These are phyloP conservation scores for Nettapus auritus DNA, from an alignment of 2,113 vertebrate species.

Conservation along the genomic window DNA sequence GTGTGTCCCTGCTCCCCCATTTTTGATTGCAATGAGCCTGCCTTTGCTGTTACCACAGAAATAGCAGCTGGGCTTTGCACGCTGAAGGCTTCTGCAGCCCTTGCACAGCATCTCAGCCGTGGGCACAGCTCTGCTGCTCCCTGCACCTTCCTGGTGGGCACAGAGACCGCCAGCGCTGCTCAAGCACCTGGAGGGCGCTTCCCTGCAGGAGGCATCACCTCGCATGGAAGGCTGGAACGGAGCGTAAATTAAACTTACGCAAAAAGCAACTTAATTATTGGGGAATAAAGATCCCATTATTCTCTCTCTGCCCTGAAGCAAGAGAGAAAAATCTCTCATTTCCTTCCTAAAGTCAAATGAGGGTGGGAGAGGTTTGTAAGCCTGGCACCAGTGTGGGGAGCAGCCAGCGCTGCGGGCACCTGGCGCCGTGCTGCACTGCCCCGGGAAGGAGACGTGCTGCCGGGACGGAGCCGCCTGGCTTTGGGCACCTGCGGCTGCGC, in stretches of 20 bases:
- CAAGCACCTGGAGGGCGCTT: fast-evolving
- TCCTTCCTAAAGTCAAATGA: slow-evolving; percentile 45
- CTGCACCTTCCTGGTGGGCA: fast-evolving
- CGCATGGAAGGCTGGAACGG: background rate
- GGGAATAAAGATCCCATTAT: slow-evolving; percentile 63
- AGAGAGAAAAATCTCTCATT: slow-evolving; percentile 25
- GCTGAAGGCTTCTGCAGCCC: background rate
- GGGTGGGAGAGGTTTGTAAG: background rate
- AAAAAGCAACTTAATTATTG: slow-evolving; percentile 41
- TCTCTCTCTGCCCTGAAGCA: slow-evolving; percentile 25
- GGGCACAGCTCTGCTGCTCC: background rate
- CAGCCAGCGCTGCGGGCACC: background rate
- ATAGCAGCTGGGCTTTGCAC: fast-evolving
- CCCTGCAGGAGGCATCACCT: background rate
- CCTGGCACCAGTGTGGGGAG: background rate
- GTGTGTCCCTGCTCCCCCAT: background rate
- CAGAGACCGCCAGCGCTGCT: background rate
- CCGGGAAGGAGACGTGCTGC: background rate
- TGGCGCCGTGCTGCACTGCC: fast-evolving
- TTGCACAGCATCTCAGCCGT: fast-evolving
- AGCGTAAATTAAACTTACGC: background rate
- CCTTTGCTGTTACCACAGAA: background rate
- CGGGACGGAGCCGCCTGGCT: background rate
- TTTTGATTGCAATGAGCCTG: fast-evolving
- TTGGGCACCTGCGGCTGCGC: fast-evolving